These are phyloP conservation scores for Poicephalus gulielmi DNA, from an alignment of 2,113 vertebrate species.

Conservation along the genomic window DNA sequence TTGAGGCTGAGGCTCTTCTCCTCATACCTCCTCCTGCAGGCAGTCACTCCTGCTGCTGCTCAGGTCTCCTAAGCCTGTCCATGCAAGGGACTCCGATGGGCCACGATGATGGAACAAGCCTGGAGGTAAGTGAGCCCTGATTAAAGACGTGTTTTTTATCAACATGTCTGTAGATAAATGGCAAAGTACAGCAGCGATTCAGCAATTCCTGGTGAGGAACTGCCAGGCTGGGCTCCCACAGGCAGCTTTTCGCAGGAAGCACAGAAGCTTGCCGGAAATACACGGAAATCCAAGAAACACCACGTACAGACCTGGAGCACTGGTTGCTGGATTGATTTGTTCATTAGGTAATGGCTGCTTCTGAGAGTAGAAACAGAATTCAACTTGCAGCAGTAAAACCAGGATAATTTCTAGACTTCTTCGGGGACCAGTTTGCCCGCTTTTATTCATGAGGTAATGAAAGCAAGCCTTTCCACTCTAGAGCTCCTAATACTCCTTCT, in stretches of 20 bases:
- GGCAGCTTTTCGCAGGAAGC: not conserved
- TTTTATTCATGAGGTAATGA: constrained; percentile 17
- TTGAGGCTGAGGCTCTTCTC: not conserved
- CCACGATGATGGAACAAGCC: not conserved
- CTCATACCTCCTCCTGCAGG: not conserved
- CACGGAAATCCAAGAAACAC: not conserved
- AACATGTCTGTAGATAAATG: not conserved
- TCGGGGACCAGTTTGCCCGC: not conserved
- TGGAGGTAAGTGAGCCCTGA: not conserved
- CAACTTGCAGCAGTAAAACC: not conserved
- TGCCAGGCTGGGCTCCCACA: not conserved
- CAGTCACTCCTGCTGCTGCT: not conserved
- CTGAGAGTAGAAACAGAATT: not conserved
- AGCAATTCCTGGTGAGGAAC: not conserved
- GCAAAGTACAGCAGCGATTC: not conserved
- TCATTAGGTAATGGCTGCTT: not conserved
- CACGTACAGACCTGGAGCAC: not conserved
- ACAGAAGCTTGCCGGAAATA: not conserved
- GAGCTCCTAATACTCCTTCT: constrained; percentile 24
- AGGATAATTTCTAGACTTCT: not conserved
- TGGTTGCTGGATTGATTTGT: not conserved
- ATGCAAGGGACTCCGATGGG: not conserved
- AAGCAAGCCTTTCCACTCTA: constrained; percentile 16
- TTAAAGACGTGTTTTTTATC: not conserved
- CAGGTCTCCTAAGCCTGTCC: not conserved